Percentiles rank a stretch among this genome's conserved stretches.
phyloP scores from a whole-genome alignment of 2,113 vertebrate species.

The Pygoscelis antarcticus region DNA sequence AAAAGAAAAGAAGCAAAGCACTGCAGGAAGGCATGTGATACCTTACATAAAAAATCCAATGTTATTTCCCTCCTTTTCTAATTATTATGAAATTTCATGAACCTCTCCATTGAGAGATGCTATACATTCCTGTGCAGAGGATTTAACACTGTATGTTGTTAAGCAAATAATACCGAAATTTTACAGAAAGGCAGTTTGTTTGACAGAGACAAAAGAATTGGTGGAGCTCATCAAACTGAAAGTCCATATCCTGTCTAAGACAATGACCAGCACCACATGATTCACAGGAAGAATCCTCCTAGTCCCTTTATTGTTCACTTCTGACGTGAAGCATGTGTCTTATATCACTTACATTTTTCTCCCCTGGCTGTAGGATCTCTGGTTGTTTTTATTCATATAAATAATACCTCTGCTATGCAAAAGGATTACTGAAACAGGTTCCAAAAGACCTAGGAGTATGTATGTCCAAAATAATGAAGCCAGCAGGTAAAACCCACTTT shows the following conservation, averaged over 20 bases:
- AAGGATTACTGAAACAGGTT: slow-evolving; percentile 4
- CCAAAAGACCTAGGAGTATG: background rate
- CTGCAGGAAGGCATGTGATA: background rate
- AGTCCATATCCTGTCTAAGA: background rate
- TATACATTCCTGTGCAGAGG: background rate
- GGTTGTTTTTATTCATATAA: background rate
- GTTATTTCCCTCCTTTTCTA: background rate
- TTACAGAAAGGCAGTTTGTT: background rate
- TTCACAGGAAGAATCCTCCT: background rate
- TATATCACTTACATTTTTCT: background rate
- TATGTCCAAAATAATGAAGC: background rate
- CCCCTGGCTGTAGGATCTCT: background rate
- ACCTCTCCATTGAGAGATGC: background rate
- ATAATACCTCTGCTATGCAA: background rate
- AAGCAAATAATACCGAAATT: background rate
- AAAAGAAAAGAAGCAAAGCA: background rate
- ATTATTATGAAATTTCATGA: background rate
- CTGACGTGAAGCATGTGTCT: background rate
- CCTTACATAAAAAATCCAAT: background rate
- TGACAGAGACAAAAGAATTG: background rate
- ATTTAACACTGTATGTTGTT: background rate
- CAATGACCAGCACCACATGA: background rate
- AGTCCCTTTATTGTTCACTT: background rate
- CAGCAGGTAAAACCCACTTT: background rate
- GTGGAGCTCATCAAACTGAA: background rate